Base-by-base conservation (phyloP, 2,888 invertebrate genomes). In the Clistopyga incitator region DNA sequence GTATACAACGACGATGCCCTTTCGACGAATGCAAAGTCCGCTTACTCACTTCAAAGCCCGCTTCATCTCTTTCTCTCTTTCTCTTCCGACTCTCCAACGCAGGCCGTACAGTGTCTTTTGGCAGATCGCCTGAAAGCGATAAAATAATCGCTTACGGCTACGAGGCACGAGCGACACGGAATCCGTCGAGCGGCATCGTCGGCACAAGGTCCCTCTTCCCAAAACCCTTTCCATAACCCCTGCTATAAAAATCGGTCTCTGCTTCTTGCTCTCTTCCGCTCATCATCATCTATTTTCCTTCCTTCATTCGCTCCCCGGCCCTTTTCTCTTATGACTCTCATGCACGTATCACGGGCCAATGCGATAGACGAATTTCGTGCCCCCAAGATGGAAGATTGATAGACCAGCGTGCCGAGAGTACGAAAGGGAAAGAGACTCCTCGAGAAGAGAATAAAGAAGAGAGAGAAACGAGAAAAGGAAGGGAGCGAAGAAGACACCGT, bases 121-220 rank as follows among this genome's bases (percentile, higher is more conserved):
- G 92, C 91, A 91, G 91, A 92, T 92, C 88, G 91, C 91, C 91
- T 78, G 80, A 70, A 72, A 59, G 59, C 84, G 91, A 92, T 92
- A 91, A 92, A 92, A 92, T 92, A 92, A 92, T 92, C 91, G 91
- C 90, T 92, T 91, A 91, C 89, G 88, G 88, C 87, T 89, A 70
- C 87, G 88, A 84, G 78, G 85, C 85, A 78, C 77, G 68, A 70
- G 67, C 71, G 59, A 70, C 70, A 71, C 65, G 20, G 79, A 78
- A 75, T 70, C 68, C 47, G 34, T 34, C 8, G 70, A 61, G 59
- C 18, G 38, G 25, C 61, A 34, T 61, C 59, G 50, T 75, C 50
- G 64, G 50, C 59, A 65, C 38, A 71, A 47, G 65, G 23, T 81
- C 61, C 29, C 18, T 45, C 54, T 11, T 20, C 8, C 10, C 38